Evolutionary conservation across 2,797 vertebrate species (phyloP).

Genomic region (Hylomyscus alleni): DNA sequence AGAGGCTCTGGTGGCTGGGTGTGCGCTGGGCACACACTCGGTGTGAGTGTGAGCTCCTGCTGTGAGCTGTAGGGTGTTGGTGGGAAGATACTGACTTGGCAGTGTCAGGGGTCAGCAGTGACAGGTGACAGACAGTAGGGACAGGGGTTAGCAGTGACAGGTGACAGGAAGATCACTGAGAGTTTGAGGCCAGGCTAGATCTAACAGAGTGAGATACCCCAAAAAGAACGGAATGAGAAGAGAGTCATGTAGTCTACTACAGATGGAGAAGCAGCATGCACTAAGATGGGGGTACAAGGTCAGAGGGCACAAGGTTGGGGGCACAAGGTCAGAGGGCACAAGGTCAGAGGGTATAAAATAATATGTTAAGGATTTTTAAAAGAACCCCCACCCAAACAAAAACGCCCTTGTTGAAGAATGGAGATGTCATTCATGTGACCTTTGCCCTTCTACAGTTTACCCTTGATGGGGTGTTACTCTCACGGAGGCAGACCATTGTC

Average conservation of each 20-base stretch:
- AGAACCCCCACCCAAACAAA: neutral
- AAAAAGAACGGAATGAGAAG: neutral
- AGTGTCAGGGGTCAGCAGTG: no score
- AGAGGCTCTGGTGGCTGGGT: neutral
- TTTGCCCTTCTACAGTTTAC: neutral
- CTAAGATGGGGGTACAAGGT: neutral
- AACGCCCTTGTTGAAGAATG: neutral
- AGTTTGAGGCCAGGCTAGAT: neutral
- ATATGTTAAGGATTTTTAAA: neutral
- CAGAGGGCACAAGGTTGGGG: neutral
- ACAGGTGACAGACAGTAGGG: no score
- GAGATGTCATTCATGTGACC: neutral
- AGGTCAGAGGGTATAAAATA: neutral
- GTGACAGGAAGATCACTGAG: neutral
- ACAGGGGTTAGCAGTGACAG: no score
- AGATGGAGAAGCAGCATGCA: neutral
- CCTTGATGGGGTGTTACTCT: neutral
- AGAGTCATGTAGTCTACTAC: neutral
- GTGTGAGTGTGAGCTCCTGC: neutral
- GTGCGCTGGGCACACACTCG: neutral
- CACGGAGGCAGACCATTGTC: neutral
- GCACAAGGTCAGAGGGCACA: neutral
- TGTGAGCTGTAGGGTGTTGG: neutral
- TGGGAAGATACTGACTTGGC: neutral
- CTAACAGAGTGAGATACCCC: neutral